A percentile compares a stretch with the other conserved stretches of the same genome.
Conservation (phyloP, 2,797 vertebrate species). For the Sebastes umbrosus region DNA sequence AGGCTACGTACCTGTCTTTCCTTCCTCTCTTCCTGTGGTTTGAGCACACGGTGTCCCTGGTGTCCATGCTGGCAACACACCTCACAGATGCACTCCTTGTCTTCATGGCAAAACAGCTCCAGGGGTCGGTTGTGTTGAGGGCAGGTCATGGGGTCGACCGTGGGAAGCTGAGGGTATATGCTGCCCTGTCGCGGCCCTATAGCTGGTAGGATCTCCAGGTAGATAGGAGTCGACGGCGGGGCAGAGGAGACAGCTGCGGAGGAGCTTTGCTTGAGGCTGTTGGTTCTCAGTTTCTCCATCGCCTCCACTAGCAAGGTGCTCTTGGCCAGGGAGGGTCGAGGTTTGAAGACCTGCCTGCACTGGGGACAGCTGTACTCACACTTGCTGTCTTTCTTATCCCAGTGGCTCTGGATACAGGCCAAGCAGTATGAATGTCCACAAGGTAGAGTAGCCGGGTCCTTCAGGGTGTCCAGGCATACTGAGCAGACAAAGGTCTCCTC, state of each 20-base stretch:
- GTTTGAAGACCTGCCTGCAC: slow-evolving; percentile 80
- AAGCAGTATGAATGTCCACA: slow-evolving; percentile 87
- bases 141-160: slow-evolving; percentile 56
- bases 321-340: slow-evolving; percentile 77
- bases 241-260: slow-evolving; percentile 22
- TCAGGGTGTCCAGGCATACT: slow-evolving; percentile 82
- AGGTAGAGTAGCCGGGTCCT: slow-evolving; percentile 81
- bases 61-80: slow-evolving; percentile 76
- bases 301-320: slow-evolving; percentile 81
- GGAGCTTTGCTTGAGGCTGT: slow-evolving; percentile 41
- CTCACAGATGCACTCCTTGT: slow-evolving; percentile 77
- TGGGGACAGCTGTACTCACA: slow-evolving; percentile 81
- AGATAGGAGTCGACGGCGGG: slow-evolving; percentile 54
- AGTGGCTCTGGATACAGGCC: slow-evolving; percentile 81
- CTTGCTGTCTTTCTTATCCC: slow-evolving; percentile 70
- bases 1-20: slow-evolving; percentile 70
- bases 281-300: slow-evolving; percentile 80
- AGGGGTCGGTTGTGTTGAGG: slow-evolving; percentile 71
- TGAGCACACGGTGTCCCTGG: slow-evolving; percentile 74
- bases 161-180: slow-evolving; percentile 76
- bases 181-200: slow-evolving; percentile 31
- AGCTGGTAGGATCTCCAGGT: slow-evolving; percentile 53
- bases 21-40: slow-evolving; percentile 66
- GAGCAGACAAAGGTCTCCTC: slow-evolving; percentile 81
- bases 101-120: slow-evolving; percentile 78